A percentile compares a stretch with the other conserved stretches of the same genome.
phyloP scores from a whole-genome alignment of 2,888 invertebrate genomes.

The Chironomus riparius region DNA sequence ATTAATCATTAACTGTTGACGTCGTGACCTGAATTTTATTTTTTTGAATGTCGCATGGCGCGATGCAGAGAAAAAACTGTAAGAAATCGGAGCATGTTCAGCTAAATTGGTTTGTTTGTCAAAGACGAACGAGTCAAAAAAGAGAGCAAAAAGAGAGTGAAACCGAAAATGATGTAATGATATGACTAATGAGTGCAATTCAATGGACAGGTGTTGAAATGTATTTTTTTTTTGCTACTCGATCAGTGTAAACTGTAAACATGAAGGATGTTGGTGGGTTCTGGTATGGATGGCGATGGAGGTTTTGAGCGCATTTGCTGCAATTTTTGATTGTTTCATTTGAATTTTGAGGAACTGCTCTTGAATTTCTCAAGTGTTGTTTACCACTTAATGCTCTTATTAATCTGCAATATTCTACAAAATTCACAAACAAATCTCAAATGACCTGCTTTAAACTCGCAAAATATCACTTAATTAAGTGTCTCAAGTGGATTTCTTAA shows the following conservation, averaged over 20 bases:
- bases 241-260: background rate
- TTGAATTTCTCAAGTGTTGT: no score
- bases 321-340: no score
- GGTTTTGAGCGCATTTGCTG: no score
- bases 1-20: background rate
- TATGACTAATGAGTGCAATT: background rate
- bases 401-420: no score
- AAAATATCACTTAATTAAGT: no score
- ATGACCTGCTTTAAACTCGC: no score
- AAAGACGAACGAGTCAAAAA: background rate
- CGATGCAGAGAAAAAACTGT: background rate
- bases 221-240: background rate
- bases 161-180: background rate
- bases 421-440: no score
- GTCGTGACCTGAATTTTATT: background rate
- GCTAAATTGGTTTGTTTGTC: background rate
- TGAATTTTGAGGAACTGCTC: no score
- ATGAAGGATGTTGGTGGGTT: background rate
- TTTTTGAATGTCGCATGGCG: background rate
- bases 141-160: background rate
- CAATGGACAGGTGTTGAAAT: background rate
- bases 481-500: no score
- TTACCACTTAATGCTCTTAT: no score
- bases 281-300: no score
- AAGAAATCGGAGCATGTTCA: background rate